Base-by-base conservation (phyloP, 2,888 invertebrate species). In the Hylaea fasciaria region DNA sequence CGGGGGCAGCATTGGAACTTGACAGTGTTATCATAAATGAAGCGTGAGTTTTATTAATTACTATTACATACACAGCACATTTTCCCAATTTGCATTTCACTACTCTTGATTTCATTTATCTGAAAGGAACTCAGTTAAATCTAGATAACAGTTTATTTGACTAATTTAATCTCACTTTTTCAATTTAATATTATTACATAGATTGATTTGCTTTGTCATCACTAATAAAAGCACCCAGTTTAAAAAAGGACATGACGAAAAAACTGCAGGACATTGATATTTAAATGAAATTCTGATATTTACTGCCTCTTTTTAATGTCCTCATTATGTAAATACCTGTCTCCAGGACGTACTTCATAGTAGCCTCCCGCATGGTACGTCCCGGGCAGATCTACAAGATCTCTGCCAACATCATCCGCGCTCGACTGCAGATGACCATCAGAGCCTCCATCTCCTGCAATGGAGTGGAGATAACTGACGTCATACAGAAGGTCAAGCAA, bases 331-430 rank as follows among this genome's bases (percentile, higher is more conserved):
- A 22, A 3, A 32, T 10, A 4, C 7, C 32, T 47, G 22, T 47
- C 37, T 55, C 55, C 89, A 97, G 97, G 62, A 97, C 97, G 9
- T 98, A 98, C 85, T 97, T 99, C 79, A 95, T 99, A 66, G 96
- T 98, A 29, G 97, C 98, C 0, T 98, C 98, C 3, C 95, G 95
- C 70, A 96, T 97, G 94, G 96, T 99, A 11, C 94, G 98, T 4
- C 98, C 99, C 0, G 97, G 97, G 0, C 97, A 98, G 77, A 95
- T 98, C 56, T 98, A 98, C 84, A 95, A 97, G 76, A 95, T 98
- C 7, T 96, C 96, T 0, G 98, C 97, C 0, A 96, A 96, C 55
- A 95, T 98, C 37, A 90, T 98, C 32, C 94, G 95, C 78, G 95
- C 96, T 8, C 95, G 95, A 52, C 93, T 96, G 62, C 96, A 97